Evolutionary conservation across 2,113 vertebrate species (phyloP).

Genomic region (Australoheros scitulus): DNA sequence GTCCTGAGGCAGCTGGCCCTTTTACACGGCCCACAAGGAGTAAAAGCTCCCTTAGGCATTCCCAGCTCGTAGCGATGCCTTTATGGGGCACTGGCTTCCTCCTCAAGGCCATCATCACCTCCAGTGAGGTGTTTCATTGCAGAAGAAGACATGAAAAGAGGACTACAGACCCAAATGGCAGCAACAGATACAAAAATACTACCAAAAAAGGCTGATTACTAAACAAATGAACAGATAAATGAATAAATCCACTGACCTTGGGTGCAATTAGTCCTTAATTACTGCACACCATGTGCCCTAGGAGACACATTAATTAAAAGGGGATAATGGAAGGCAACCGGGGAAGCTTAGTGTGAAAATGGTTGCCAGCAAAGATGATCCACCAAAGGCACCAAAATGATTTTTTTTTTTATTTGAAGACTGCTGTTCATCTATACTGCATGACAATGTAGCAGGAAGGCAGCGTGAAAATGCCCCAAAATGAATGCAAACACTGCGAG

Average conservation of each 20-base stretch:
- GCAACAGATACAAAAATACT: constrained; percentile 6
- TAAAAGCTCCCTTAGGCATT: constrained; percentile 13
- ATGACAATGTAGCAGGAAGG: not conserved
- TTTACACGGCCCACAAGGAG: not conserved
- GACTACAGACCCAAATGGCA: not conserved
- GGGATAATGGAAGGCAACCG: constrained; percentile 43
- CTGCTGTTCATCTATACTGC: not conserved
- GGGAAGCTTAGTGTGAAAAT: constrained; percentile 40
- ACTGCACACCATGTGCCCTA: constrained; percentile 43
- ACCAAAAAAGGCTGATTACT: constrained; percentile 29
- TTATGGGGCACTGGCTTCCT: constrained; percentile 40
- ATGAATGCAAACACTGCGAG: not conserved
- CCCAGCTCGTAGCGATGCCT: not conserved
- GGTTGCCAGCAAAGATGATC: constrained; percentile 33
- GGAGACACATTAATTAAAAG: constrained; percentile 61
- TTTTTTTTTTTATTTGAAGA: not conserved
- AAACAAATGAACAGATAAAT: constrained; percentile 57
- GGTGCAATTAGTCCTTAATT: constrained; percentile 66
- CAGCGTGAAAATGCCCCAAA: not conserved
- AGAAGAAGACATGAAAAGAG: not conserved
- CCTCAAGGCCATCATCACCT: constrained; percentile 42
- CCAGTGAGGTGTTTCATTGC: not conserved
- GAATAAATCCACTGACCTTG: constrained; percentile 59
- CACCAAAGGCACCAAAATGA: not conserved
- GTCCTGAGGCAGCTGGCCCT: not conserved